Evolutionary conservation across 2,113 vertebrate species (phyloP), one percentile per base, ranked within the genome.

Genomic region (Labeo catla): DNA sequence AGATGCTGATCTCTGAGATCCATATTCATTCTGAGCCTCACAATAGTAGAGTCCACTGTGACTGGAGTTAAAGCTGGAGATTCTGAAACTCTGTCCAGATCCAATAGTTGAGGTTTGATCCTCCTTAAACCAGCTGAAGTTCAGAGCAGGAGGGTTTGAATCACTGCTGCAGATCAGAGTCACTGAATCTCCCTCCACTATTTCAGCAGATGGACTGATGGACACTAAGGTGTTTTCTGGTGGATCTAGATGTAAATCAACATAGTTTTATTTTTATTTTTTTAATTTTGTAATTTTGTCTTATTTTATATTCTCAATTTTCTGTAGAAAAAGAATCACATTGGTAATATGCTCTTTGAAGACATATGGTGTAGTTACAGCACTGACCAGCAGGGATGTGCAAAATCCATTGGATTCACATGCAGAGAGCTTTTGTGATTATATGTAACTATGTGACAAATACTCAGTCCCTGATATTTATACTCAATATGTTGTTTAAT

Each of bases 161-260:
- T 86, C 80, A 45, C 81, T 86, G 66, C 1, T 86, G 76, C 88
- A 89, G 68, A 6, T 89, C 81, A 89, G 81, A 86, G 49, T 86
- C 68, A 89, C 76, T 78, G 81, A 86, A 68, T 59, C 70, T 12
- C 68, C 81, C 65, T 65, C 52, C 43, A 43, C 4, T 83, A 39
- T 39, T 50, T 65, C 84, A 57, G 6, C 85, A 68, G 34, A n/a
- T 6, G 21, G 11, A 66, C 63, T 70, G 28, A 83, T 36, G 8
- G 45, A 61, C 74, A 80, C 80, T n/a, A 74, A n/a, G 3, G 2
- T 21, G 2, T 23, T 78, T 5, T 36, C 1, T 5, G 86, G 82
- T 5, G 76, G 9, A 74, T 47, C 43, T 74, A 16, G 1, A 68
- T 2, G 43, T 2, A 57, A 34, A 57, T 11, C 0, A 0, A 0